A percentile compares a stretch with the other conserved stretches of the same genome.
phyloP scores from a whole-genome alignment of 1,140 invertebrate species.

The Cherax quadricarinatus region DNA sequence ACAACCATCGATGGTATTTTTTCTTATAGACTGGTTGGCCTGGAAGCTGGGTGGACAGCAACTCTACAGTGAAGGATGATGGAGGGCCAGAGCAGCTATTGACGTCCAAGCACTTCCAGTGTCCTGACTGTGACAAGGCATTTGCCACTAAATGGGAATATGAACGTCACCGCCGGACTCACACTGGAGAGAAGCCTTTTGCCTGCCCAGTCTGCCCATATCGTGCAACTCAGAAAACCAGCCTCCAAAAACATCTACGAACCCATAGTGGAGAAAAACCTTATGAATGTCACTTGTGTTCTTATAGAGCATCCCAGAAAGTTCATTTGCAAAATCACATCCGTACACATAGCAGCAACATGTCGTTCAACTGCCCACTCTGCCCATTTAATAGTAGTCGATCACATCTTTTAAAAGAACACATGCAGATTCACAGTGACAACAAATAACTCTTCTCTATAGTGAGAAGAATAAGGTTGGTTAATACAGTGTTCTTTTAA shows the following conservation, averaged over 20 bases:
- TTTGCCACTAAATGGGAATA: slow-evolving; percentile 62
- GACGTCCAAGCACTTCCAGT: slow-evolving; percentile 38
- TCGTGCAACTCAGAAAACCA: slow-evolving; percentile 58
- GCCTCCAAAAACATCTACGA: slow-evolving; percentile 58
- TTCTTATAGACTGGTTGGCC: slow-evolving; percentile 60
- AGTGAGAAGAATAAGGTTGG: background rate
- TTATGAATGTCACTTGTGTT: slow-evolving; percentile 47
- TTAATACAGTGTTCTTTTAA: background rate
- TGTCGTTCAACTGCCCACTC: slow-evolving; percentile 31
- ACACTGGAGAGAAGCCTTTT: slow-evolving; percentile 64
- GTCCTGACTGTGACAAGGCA: slow-evolving; percentile 55
- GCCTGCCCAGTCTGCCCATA: slow-evolving; percentile 51
- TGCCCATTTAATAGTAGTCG: slow-evolving; percentile 40
- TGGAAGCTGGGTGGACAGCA: slow-evolving; percentile 24
- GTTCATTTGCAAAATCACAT: slow-evolving; percentile 59
- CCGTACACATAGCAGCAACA: slow-evolving; percentile 21
- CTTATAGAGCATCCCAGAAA: slow-evolving; percentile 51
- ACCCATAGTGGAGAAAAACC: slow-evolving; percentile 64
- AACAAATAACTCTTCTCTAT: slow-evolving; percentile 28
- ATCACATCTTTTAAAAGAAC: slow-evolving; percentile 36
- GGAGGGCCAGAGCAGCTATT: background rate
- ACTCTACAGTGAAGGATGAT: slow-evolving; percentile 15
- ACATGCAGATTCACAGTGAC: slow-evolving; percentile 37
- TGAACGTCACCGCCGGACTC: slow-evolving; percentile 59
- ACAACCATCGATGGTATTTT: slow-evolving; percentile 46